Conservation (phyloP, 2,888 invertebrate genomes). For the Xestia rhomboidea region DNA sequence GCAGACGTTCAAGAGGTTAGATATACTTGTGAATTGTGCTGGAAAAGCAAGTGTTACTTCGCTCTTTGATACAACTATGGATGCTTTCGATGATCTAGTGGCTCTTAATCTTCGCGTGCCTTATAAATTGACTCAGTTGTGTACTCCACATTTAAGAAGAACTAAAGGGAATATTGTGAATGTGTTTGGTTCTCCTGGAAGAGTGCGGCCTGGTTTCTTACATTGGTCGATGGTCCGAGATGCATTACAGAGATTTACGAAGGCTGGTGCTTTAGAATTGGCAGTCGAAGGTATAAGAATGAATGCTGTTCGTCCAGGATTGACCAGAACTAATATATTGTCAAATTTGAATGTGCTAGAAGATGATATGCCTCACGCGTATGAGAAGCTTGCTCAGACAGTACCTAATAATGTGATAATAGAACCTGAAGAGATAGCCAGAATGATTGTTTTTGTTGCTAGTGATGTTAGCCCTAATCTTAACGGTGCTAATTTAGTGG, state of each 20-base stretch:
- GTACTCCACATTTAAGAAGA: conserved; percentile 75
- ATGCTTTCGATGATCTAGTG: conserved; percentile 78
- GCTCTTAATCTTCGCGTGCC: conserved; percentile 79
- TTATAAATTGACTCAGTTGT: conserved; percentile 78
- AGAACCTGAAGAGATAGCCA: conserved; percentile 80
- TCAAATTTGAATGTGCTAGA: conserved; percentile 77
- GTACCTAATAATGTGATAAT: conserved; percentile 77
- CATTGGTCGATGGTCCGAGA: conserved; percentile 77
- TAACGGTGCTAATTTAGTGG: conserved; percentile 74
- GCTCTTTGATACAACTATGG: conserved; percentile 77
- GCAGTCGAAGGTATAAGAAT: conserved; percentile 79
- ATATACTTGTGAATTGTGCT: conserved; percentile 80
- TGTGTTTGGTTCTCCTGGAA: conserved; percentile 75
- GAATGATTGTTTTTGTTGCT: conserved; percentile 78
- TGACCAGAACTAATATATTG: conserved; percentile 79
- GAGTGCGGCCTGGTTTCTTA: conserved; percentile 78
- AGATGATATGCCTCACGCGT: conserved; percentile 73
- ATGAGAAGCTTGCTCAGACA: conserved; percentile 71
- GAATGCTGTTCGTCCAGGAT: conserved; percentile 81
- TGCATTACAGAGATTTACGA: conserved; percentile 79
- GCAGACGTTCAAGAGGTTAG: conserved; percentile 74
- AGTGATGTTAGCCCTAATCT: conserved; percentile 77
- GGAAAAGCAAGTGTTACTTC: conserved; percentile 77
- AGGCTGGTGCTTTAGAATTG: conserved; percentile 78
- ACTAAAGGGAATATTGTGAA: conserved; percentile 81